Evolutionary conservation across 2,888 invertebrate species (phyloP), one percentile per base, ranked within the genome.

Genomic region (Drosophila kambysellisi): DNA sequence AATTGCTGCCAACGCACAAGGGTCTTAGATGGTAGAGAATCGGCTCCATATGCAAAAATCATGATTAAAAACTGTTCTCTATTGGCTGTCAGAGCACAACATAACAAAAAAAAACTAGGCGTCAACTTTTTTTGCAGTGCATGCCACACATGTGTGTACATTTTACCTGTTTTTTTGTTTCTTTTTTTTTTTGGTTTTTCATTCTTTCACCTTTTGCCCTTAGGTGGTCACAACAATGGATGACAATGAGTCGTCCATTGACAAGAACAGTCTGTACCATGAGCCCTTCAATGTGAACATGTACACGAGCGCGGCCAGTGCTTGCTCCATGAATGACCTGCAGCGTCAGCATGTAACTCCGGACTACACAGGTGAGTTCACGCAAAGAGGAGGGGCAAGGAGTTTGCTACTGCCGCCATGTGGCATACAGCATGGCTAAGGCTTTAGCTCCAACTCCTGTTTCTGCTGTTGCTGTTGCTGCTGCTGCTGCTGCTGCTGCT

Each of bases 351-450:
- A 94, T 89, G 93, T 93, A 85, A 94, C 94, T 82, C 94, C 94
- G 68, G 94, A 95, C 91, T 95, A 95, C 88, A 94, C 94, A 92
- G 95, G 95, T 95, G 93, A 91, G 92, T 91, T 79, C 66, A 78
- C 68, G 60, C 65, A 64, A 43, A 43, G 43, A 57, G 72, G 74
- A 60, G 70, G 35, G 61, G 76, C 70, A 63, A 66, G 75, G 79
- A 37, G 54, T 57, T 43, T 59, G 17, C n/a, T 29, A 37, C 56
- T 62, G 43, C 51, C 57, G 70, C 76, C 72, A 46, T 50, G 70
- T 74, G 77, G 72, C 77, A 79, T 76, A 71, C 71, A 85, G 80
- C 67, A 67, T 66, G 63, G 67, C 70, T 76, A 68, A 57, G 74
- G 66, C 62, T 67, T 58, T 51, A 32, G n/a, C 61, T 33, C 20